phyloP scores from a whole-genome alignment of 2,888 invertebrate species.

The Andrena hattorfiana region DNA sequence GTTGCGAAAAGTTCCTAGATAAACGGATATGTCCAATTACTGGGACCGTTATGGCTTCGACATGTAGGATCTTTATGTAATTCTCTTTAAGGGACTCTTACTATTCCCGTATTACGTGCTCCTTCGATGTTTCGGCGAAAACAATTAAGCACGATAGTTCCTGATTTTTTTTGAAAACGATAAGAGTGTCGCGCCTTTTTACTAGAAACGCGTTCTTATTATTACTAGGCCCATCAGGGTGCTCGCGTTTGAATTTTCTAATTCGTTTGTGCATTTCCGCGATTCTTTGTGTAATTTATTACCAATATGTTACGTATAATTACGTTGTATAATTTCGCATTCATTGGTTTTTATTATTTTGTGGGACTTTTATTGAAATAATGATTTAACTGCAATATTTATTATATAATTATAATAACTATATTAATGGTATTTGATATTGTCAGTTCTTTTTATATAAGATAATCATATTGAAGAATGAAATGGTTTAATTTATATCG shows the following conservation, averaged over 20 bases:
- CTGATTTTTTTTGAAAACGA: background rate
- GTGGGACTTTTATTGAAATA: too few species aligned
- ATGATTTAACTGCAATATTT: too few species aligned
- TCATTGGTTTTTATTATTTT: background rate
- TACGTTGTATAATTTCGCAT: background rate
- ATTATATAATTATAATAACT: too few species aligned
- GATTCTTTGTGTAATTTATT: background rate
- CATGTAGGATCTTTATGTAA: slow-evolving; percentile 16
- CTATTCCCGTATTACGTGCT: background rate
- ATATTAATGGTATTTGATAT: too few species aligned
- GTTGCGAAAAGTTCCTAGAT: slow-evolving; percentile 54
- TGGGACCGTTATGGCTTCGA: slow-evolving; percentile 24
- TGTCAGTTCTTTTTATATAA: background rate
- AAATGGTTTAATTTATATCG: background rate
- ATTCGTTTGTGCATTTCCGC: background rate
- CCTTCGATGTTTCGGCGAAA: background rate
- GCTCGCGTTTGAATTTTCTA: slow-evolving; percentile 3
- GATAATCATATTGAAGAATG: background rate
- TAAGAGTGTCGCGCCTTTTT: slow-evolving; percentile 17
- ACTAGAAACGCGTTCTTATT: slow-evolving; percentile 23
- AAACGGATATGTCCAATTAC: slow-evolving; percentile 39
- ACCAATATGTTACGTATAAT: background rate
- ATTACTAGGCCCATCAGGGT: slow-evolving; percentile 3
- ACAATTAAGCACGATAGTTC: slow-evolving; percentile 1
- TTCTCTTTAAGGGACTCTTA: background rate